Base-by-base conservation (phyloP, 2,888 invertebrate species). In the Alsophila aescularia region DNA sequence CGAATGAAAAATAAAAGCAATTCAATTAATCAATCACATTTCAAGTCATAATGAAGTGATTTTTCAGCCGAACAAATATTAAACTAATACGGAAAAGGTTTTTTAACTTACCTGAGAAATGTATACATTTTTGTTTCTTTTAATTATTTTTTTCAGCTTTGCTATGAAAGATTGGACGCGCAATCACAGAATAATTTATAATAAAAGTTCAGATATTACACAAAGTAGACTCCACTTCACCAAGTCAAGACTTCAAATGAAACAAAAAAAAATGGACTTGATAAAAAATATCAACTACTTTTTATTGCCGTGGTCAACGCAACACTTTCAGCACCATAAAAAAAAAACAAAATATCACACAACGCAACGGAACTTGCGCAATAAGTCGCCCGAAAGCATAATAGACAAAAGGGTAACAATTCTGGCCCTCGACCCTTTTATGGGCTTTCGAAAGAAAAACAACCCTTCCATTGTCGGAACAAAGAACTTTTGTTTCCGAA, bases 391-490 rank as follows among this genome's bases (percentile, higher is more conserved):
- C 59, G 69, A 69, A 74, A 79, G 79, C 72, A 81, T 79, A 75
- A 81, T 77, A 83, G 83, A 75, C 71, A 73, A 75, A 84, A 82
- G 85, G 83, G 83, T 84, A 81, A 86, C 85, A 86, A 86, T 82
- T 72, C 77, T 73, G 73, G 74, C 77, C 75, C 77, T 76, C 77
- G 82, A 89, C 84, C 85, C 88, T 83, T 87, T 87, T 81, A 85
- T 83, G 77, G 67, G 55, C 72, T 67, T 77, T 79, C 58, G 73
- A 73, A 83, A 85, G 82, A 85, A 84, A 83, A 86, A 83, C 87
- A 89, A 90, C 90, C 88, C 89, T 90, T 87, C 78, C 72, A 80
- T 87, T 84, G 75, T 83, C 76, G 69, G 66, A 69, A 82, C 79
- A 79, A 81, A 76, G 69, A 69, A 69, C 73, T 76, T 79, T 85